phyloP scores from a whole-genome alignment of 2,888 invertebrate genomes.

The Caenorhabditis sinica region DNA sequence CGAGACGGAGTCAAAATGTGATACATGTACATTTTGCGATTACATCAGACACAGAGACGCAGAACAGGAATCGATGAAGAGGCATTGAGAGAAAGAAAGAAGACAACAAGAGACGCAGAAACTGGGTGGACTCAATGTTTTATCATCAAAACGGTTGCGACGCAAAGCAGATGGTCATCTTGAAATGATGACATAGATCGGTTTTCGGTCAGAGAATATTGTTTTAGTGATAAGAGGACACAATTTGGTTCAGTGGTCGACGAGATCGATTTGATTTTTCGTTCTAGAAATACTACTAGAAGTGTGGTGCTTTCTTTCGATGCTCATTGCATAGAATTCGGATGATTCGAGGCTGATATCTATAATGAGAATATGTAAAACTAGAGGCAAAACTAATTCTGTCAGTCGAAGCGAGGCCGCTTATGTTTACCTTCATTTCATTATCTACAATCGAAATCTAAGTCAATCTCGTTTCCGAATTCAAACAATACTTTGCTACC shows the following conservation, averaged over 20 bases:
- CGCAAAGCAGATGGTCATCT: conserved; percentile 51
- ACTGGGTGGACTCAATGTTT: background rate
- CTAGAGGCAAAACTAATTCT: too few relatives aligned
- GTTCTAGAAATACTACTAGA: too few relatives aligned
- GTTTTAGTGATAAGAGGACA: conserved; percentile 1
- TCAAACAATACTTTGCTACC: too few relatives aligned
- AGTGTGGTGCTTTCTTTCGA: too few relatives aligned
- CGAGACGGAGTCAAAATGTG: conserved; percentile 43
- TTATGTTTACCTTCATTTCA: too few relatives aligned
- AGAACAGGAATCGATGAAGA: conserved; percentile 48
- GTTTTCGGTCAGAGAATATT: conserved; percentile 24
- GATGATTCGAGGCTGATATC: too few relatives aligned
- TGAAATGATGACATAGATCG: conserved; percentile 54
- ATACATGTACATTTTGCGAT: conserved; percentile 49
- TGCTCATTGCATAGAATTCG: too few relatives aligned
- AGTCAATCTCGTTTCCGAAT: too few relatives aligned
- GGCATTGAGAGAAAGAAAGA: background rate
- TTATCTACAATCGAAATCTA: too few relatives aligned
- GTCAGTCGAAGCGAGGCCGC: too few relatives aligned
- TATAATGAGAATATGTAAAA: too few relatives aligned
- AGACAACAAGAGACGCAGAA: conserved; percentile 13
- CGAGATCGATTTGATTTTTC: background rate
- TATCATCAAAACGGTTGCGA: conserved; percentile 33
- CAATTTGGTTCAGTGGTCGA: conserved; percentile 25
- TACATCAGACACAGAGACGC: conserved; percentile 62